phyloP scores from a whole-genome alignment of 2,113 vertebrate genomes.

The Tyrannus savana region DNA sequence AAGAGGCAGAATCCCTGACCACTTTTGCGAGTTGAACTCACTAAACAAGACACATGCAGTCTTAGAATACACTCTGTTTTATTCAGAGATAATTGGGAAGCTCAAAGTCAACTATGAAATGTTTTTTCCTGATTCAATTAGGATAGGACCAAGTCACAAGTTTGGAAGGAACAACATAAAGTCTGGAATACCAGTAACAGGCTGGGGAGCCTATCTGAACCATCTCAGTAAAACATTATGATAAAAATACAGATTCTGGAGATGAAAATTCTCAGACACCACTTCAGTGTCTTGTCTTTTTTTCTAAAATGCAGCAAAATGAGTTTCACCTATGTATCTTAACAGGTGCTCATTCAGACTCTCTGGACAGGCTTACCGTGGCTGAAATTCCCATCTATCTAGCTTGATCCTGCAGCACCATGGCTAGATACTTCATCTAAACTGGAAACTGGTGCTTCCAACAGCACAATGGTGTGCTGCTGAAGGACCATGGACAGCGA shows the following conservation, averaged over 20 bases:
- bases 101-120: background rate
- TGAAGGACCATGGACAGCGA: background rate
- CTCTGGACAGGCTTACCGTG: background rate
- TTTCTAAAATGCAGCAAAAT: background rate
- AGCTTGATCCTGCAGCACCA: background rate
- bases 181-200: background rate
- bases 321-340: background rate
- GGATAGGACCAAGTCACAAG: background rate
- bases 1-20: background rate
- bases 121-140: rapidly evolving
- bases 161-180: background rate
- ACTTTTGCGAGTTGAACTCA: background rate
- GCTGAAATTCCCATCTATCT: background rate
- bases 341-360: background rate
- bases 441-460: background rate
- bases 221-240: background rate
- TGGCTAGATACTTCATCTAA: background rate
- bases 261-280: background rate
- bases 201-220: background rate
- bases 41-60: background rate
- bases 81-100: background rate
- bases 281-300: background rate
- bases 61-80: background rate
- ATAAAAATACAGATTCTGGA: background rate
- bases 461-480: rapidly evolving